Percentiles rank a stretch among this genome's conserved stretches.
These are phyloP conservation scores for Myiagra hebetior DNA, from an alignment of 2,113 vertebrate species.

Conservation along the genomic window DNA sequence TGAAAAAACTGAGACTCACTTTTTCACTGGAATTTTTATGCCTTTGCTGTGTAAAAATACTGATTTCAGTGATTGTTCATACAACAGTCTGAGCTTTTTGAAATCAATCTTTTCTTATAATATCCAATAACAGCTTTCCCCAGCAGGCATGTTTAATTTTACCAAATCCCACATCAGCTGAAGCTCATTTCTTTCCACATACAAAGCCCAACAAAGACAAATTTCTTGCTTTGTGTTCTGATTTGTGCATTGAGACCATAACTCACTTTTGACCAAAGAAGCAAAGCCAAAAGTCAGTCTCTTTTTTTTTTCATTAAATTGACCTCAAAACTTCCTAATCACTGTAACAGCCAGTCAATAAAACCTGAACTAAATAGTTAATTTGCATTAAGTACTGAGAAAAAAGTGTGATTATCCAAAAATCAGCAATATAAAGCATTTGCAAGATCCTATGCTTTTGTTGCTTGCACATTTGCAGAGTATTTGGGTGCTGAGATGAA, in stretches of 20 bases:
- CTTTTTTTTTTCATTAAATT: neutral
- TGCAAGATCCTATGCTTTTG: neutral
- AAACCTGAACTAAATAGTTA: neutral
- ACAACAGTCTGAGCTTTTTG: neutral
- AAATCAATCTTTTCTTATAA: slow-evolving; percentile 35
- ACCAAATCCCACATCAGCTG: neutral
- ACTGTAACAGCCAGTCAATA: neutral
- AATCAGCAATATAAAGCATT: neutral
- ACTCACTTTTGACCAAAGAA: neutral
- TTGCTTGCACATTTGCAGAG: neutral
- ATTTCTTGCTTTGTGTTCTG: slow-evolving; percentile 7
- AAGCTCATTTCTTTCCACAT: neutral
- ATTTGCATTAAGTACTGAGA: neutral
- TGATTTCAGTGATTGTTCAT: neutral
- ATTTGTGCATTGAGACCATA: neutral
- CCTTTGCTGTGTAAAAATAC: neutral
- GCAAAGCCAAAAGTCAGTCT: neutral
- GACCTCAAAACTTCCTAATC: neutral
- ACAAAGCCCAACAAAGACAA: slow-evolving; percentile 1
- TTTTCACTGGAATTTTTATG: neutral
- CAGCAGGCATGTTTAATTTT: slow-evolving; percentile 23
- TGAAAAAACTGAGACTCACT: neutral
- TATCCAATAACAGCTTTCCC: slow-evolving; percentile 25
- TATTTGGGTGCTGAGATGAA: neutral
- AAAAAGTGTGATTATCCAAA: neutral